Evolutionary conservation across 2,113 vertebrate genomes (phyloP), one percentile per base, ranked within the genome.

Genomic region (Cyphomyrus plagiostoma): DNA sequence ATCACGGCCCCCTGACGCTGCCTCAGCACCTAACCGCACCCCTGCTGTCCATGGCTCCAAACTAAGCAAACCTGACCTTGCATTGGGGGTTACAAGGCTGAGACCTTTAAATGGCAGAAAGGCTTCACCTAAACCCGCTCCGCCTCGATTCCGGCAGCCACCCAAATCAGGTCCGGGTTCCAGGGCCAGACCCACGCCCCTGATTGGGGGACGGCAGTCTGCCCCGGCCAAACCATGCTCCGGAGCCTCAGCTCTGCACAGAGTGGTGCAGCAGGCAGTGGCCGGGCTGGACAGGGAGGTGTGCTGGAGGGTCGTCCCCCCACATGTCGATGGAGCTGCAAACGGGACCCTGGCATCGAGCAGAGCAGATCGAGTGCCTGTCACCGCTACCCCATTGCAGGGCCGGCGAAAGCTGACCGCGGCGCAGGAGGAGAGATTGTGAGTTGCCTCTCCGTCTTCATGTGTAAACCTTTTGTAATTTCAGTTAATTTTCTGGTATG

Each of bases 361-460:
- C 62, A 90, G 26, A 58, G 93, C 94, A 7, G 90, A 92, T 49
- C 92, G 92, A 0, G 93, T 90, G 13, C 89, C 70, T 2, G 93
- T 77, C 52, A 74, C 88, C 15, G 92, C 92, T 1, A 88, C 86
- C 13, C 90, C 90, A 21, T 56, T 7, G 77, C 88, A n/a, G 86
- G 50, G 7, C 52, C 0, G 89, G 49, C 90, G 87, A 90, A 94
- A 93, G n/a, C 4, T 85, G 13, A 95, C 91, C 0, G 91, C 93
- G 19, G 95, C 93, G n/a, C 95, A 96, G 91, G 92, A 94, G 88
- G 94, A 96, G 39, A 92, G 96, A 91, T 89, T 95, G 96, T 96
- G 89, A 95, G 95, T 94, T 42, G 11, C 15, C 3, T 23, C 13
- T 0, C 15, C 49, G 8, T 74, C 8, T 10, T 23, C 11, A 30